These are phyloP conservation scores for Jacana jacana DNA, from an alignment of 2,113 vertebrate genomes.

Conservation along the genomic window DNA sequence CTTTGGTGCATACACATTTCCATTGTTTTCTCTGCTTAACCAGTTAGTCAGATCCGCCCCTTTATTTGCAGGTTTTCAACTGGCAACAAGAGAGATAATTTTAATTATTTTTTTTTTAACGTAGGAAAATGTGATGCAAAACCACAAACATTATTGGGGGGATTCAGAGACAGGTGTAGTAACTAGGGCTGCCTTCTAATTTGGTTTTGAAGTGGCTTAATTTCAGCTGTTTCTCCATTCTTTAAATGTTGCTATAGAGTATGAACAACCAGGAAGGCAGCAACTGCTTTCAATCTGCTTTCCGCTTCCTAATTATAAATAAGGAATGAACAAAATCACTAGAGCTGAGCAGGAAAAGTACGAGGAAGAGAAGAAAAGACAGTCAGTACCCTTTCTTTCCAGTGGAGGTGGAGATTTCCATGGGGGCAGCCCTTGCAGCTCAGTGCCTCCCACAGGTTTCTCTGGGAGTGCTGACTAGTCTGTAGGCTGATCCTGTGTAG, in stretches of 20 bases:
- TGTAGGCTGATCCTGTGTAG: background rate
- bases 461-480: background rate
- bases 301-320: background rate
- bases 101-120: background rate
- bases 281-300: background rate
- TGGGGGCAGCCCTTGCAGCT: background rate
- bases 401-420: background rate
- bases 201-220: background rate
- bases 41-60: constrained; percentile 54
- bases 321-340: background rate
- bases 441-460: background rate
- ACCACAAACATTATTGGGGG: background rate
- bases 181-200: background rate
- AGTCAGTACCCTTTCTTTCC: background rate
- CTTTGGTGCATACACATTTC: constrained; percentile 47
- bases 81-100: background rate
- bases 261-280: background rate
- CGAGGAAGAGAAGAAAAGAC: background rate
- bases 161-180: constrained; percentile 29
- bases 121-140: constrained; percentile 50
- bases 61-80: constrained; percentile 41
- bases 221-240: background rate
- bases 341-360: background rate
- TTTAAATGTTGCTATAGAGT: background rate
- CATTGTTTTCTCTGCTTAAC: constrained; percentile 58